These are phyloP conservation scores for Astyanax mexicanus DNA, from an alignment of 2,797 vertebrate species.

Conservation along the genomic window DNA sequence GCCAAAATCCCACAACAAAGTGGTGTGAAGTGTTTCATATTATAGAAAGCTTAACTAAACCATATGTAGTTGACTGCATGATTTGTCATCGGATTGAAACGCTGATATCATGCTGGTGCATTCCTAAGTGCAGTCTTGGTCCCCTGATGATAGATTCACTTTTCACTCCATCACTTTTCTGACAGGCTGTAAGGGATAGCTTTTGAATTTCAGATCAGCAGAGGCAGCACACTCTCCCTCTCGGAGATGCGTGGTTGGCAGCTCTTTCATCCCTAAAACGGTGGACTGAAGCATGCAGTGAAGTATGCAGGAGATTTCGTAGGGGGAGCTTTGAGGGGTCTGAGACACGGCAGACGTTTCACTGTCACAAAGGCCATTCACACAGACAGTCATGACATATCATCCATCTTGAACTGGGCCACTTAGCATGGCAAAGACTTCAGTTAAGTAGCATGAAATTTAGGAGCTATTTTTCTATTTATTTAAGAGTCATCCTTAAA, in stretches of 20 bases:
- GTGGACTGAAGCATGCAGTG: conserved; percentile 45
- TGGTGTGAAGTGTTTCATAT: neutral
- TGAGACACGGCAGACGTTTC: conserved; percentile 49
- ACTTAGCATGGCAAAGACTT: conserved; percentile 19
- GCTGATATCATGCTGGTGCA: conserved; percentile 38
- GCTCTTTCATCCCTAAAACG: conserved; percentile 60
- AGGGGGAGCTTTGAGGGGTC: conserved; percentile 37
- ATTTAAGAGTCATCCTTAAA: too few species aligned
- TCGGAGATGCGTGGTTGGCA: conserved; percentile 55
- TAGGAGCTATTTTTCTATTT: too few species aligned
- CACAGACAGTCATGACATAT: conserved; percentile 43
- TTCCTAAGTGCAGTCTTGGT: conserved; percentile 47
- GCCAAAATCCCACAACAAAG: neutral
- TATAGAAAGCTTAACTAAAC: neutral
- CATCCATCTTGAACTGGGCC: conserved; percentile 37
- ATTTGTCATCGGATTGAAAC: conserved; percentile 50
- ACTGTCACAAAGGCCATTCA: conserved; percentile 48
- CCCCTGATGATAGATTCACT: conserved; percentile 59
- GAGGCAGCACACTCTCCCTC: conserved; percentile 47
- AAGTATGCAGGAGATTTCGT: conserved; percentile 51
- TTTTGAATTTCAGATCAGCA: conserved; percentile 62
- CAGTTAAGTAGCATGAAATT: neutral
- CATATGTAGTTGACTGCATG: conserved; percentile 34
- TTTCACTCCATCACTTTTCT: conserved; percentile 61
- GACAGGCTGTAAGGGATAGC: conserved; percentile 58